These are phyloP conservation scores for Ceratitis capitata DNA, from an alignment of 1,140 invertebrate genomes.

Conservation along the genomic window DNA sequence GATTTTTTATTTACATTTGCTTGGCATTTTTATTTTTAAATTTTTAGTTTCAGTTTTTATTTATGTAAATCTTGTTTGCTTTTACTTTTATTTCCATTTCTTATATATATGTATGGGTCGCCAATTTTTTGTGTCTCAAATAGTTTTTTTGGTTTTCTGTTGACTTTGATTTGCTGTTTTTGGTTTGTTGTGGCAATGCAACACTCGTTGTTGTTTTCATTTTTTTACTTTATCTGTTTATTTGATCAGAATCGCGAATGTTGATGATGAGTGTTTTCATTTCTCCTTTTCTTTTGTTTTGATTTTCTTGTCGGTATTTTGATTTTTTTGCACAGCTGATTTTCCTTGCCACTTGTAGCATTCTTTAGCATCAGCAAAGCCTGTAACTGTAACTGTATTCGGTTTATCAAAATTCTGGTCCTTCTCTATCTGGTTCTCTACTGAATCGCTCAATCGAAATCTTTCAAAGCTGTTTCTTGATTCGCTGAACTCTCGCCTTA, in stretches of 20 bases:
- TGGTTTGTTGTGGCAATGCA: constrained; percentile 11
- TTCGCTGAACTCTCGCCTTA: too few species aligned
- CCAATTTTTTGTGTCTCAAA: too few species aligned
- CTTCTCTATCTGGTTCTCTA: too few species aligned
- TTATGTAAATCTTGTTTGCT: not conserved
- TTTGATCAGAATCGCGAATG: not conserved
- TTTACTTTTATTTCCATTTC: not conserved
- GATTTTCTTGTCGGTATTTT: constrained; percentile 37
- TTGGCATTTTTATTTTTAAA: not conserved
- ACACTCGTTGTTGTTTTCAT: not conserved
- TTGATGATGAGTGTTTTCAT: not conserved
- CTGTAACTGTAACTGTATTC: too few species aligned
- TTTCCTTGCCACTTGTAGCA: constrained; percentile 24
- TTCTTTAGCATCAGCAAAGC: not conserved
- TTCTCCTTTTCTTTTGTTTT: not conserved
- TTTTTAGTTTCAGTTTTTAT: not conserved
- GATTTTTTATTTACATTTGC: not conserved
- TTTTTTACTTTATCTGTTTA: not conserved
- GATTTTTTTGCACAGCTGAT: constrained; percentile 61
- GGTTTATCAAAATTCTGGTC: too few species aligned
- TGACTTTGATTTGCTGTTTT: constrained; percentile 30
- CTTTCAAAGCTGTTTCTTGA: too few species aligned
- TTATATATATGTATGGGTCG: not conserved
- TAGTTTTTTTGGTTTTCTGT: constrained; percentile 18
- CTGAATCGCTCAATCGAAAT: too few species aligned